Percentiles rank a stretch among this genome's conserved stretches.
phyloP scores from a whole-genome alignment of 2,797 vertebrate genomes.

The Peromyscus aztecus region DNA sequence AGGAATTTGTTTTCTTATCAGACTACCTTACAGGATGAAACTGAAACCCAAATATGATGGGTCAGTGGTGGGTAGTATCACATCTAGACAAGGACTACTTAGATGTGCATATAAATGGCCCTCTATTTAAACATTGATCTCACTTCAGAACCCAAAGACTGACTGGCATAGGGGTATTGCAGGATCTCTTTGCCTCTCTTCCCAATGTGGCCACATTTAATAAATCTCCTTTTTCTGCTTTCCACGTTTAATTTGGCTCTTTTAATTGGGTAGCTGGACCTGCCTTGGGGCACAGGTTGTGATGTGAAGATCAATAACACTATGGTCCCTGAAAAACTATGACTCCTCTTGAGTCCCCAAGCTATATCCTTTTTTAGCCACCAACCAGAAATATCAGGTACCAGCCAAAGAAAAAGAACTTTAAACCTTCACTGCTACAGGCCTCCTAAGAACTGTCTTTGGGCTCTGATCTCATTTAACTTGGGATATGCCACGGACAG shows the following conservation, averaged over 20 bases:
- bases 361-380: background rate
- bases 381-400: conserved; percentile 2
- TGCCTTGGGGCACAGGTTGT: background rate
- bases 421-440: background rate
- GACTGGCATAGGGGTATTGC: no score
- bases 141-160: background rate
- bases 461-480: background rate
- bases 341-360: background rate
- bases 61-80: background rate
- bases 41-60: background rate
- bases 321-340: background rate
- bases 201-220: background rate
- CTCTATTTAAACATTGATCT: background rate
- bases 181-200: background rate
- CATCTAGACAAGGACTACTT: background rate
- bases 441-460: background rate
- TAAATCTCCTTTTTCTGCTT: background rate
- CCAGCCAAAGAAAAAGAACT: background rate
- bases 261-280: background rate
- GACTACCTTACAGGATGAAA: background rate
- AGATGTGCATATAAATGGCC: background rate
- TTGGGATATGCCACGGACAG: background rate
- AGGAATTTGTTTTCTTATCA: background rate
- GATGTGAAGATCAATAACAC: background rate
- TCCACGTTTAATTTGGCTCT: background rate